Conservation (phyloP, 2,888 invertebrate species). For the Zootermopsis nevadensis region DNA sequence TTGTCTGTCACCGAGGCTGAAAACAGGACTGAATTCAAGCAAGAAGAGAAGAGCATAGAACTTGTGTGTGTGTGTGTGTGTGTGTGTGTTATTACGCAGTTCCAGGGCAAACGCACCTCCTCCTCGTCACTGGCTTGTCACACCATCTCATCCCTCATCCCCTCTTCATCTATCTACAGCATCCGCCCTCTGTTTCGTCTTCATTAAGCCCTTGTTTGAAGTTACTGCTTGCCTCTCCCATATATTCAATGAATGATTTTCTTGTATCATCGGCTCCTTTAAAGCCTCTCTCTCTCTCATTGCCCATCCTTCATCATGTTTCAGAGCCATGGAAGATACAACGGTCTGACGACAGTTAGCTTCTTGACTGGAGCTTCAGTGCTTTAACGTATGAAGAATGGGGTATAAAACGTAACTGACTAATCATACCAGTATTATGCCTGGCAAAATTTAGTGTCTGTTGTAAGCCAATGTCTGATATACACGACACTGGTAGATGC, state of each 20-base stretch:
- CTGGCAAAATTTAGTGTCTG: no score
- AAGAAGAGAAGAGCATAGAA: neutral
- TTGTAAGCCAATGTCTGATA: no score
- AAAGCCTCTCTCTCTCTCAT: constrained; percentile 11
- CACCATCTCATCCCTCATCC: constrained; percentile 10
- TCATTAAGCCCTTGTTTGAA: constrained; percentile 48
- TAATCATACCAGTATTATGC: no score
- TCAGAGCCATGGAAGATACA: neutral
- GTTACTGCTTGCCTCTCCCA: constrained; percentile 41
- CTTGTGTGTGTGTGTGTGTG: neutral
- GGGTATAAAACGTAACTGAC: no score
- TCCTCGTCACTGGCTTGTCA: neutral
- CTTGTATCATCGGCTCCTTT: constrained; percentile 39
- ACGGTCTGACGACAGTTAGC: neutral
- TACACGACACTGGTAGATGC: no score
- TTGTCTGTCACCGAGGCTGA: constrained; percentile 9
- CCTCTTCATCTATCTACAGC: constrained; percentile 31
- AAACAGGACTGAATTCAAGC: neutral
- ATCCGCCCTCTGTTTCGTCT: constrained; percentile 43
- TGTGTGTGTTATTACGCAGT: neutral
- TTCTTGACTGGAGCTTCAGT: no score
- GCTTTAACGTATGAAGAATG: no score
- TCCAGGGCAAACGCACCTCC: neutral
- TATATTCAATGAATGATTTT: constrained; percentile 45
- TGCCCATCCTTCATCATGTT: neutral